phyloP scores from a whole-genome alignment of 1,140 invertebrate species.

The Bombus breviceps region DNA sequence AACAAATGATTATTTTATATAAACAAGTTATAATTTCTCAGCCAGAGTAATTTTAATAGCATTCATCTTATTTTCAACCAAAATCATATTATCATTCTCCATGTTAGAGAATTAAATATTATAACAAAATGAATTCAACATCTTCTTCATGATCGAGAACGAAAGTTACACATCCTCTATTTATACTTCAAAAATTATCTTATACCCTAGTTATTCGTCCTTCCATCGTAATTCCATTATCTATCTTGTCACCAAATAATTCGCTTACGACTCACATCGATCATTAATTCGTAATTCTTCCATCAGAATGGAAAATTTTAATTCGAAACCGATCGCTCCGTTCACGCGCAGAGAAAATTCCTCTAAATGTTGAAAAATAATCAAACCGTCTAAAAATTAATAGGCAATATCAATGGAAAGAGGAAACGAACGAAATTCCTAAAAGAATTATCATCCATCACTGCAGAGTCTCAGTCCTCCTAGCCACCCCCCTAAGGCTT shows the following conservation, averaged over 20 bases:
- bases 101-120: not conserved
- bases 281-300: not conserved
- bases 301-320: not conserved
- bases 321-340: too few relatives aligned
- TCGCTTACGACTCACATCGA: not conserved
- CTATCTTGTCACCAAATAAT: not conserved
- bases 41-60: too few relatives aligned
- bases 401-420: not conserved
- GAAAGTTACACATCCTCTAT: not conserved
- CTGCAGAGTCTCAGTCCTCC: not conserved
- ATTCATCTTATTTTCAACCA: not conserved
- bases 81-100: not conserved
- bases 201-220: not conserved
- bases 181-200: not conserved
- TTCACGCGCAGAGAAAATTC: too few relatives aligned
- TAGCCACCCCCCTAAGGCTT: not conserved
- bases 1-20: not conserved
- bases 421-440: not conserved
- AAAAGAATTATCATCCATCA: not conserved
- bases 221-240: not conserved
- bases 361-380: too few relatives aligned
- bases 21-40: too few relatives aligned
- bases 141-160: too few relatives aligned
- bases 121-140: not conserved
- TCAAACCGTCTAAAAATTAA: not conserved